Conservation (phyloP, 2,888 invertebrate genomes). For the Nephrotoma appendiculata region DNA sequence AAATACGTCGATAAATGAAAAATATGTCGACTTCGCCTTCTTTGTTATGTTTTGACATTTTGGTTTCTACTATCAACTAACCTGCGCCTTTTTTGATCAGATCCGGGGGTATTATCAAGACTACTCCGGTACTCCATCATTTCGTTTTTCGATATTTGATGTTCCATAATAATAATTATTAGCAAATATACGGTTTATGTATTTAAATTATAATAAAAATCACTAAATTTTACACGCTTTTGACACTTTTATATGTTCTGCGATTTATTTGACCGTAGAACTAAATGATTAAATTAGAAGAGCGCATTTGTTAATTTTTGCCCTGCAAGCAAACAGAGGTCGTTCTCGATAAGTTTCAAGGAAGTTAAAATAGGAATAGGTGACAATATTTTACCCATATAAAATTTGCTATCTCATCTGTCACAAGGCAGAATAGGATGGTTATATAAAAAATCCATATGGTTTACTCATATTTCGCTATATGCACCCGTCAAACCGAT, state of each 20-base stretch:
- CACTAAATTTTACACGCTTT: neutral
- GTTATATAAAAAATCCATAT: too few relatives aligned
- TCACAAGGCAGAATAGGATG: too few relatives aligned
- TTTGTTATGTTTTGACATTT: neutral
- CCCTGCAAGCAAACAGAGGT: neutral
- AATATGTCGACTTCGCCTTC: neutral
- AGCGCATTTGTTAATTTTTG: neutral
- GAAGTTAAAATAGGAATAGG: too few relatives aligned
- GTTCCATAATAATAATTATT: neutral
- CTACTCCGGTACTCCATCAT: neutral
- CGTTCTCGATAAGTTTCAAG: too few relatives aligned
- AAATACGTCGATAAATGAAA: neutral
- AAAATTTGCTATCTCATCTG: too few relatives aligned
- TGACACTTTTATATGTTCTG: neutral
- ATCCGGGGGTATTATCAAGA: neutral
- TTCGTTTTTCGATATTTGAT: neutral
- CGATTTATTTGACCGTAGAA: neutral
- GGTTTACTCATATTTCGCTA: too few relatives aligned
- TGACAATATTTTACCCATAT: too few relatives aligned
- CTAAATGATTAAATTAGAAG: neutral
- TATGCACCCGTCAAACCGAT: too few relatives aligned
- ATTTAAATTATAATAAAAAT: neutral
- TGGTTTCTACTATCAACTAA: neutral
- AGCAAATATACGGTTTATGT: neutral
- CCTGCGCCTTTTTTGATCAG: neutral